Percentiles rank a stretch among this genome's conserved stretches.
Evolutionary conservation across 2,888 invertebrate genomes (phyloP).

Genomic region (Galerucella nymphaeae): DNA sequence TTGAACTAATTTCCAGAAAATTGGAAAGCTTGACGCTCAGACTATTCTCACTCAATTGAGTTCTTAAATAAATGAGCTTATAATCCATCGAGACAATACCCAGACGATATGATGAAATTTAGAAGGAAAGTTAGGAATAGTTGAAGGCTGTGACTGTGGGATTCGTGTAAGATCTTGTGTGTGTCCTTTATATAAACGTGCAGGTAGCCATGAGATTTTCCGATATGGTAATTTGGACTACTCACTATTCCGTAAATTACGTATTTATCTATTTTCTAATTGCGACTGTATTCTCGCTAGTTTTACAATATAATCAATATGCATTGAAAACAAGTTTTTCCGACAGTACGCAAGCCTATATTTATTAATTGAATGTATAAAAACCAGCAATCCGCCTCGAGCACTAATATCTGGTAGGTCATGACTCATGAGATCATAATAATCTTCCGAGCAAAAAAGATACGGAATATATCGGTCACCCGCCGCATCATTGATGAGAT

Average conservation of each 20-base stretch:
- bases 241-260: neutral
- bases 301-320: neutral
- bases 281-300: neutral
- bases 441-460: neutral
- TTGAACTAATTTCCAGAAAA: no score
- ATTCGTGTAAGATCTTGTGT: no score
- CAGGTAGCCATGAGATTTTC: no score
- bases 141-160: no score
- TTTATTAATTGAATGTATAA: neutral
- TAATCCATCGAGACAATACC: no score
- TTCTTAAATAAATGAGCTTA: no score
- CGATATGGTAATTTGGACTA: neutral
- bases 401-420: neutral
- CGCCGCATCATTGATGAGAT: slow-evolving; percentile 11
- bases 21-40: no score
- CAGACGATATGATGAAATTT: no score
- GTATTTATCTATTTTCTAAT: no score
- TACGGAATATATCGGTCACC: slow-evolving; percentile 4
- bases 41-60: no score
- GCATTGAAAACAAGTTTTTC: neutral
- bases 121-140: no score
- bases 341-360: neutral
- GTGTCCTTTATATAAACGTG: no score
- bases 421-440: slow-evolving; percentile 5
- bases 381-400: neutral